A percentile compares a stretch with the other conserved stretches of the same genome.
Conservation (phyloP, 2,113 vertebrate species). For the Steatornis caripensis region DNA sequence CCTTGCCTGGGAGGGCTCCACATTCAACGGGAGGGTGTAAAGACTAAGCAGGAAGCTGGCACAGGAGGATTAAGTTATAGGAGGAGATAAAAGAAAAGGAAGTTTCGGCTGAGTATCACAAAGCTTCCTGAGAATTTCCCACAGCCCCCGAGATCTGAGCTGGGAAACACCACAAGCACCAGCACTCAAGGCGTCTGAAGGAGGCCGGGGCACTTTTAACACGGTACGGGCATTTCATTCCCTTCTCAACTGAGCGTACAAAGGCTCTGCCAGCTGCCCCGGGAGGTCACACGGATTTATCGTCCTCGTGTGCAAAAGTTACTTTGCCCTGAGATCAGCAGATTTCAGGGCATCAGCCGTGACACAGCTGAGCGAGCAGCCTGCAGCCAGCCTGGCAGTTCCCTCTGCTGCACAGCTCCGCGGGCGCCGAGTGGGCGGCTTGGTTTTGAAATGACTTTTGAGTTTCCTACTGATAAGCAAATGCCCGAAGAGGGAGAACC, state of each 20-base stretch:
- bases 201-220: background rate
- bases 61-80: background rate
- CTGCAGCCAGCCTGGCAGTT: background rate
- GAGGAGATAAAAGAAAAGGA: slow-evolving; percentile 31
- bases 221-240: rapidly evolving
- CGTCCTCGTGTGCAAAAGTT: background rate
- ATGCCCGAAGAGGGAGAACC: background rate
- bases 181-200: background rate
- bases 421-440: background rate
- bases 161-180: background rate
- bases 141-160: background rate
- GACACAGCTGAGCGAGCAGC: background rate
- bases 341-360: background rate
- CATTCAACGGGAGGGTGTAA: background rate
- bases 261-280: background rate
- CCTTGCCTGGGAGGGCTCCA: background rate
- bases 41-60: background rate
- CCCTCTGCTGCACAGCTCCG: background rate
- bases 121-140: background rate
- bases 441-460: background rate
- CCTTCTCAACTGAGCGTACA: background rate
- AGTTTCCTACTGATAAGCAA: background rate
- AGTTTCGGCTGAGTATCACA: slow-evolving; percentile 4
- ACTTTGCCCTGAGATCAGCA: background rate
- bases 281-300: background rate